phyloP scores from a whole-genome alignment of 2,113 vertebrate genomes.

The Tyto alba region DNA sequence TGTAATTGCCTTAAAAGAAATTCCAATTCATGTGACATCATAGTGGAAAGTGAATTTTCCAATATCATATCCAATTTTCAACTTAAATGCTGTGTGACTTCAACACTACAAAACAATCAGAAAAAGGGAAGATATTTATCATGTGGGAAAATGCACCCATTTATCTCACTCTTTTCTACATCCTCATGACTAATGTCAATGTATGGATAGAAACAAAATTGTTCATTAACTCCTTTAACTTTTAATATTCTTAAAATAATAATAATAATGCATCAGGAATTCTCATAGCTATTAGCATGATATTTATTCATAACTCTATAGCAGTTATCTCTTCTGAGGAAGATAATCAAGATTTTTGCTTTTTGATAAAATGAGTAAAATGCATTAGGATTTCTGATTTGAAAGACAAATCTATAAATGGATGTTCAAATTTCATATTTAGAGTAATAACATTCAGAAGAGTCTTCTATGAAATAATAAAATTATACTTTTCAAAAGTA shows the following conservation, averaged over 20 bases:
- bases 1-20: background rate
- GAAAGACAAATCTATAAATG: background rate
- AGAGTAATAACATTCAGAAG: background rate
- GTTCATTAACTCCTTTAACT: background rate
- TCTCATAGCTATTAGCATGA: background rate
- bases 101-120: background rate
- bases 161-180: background rate
- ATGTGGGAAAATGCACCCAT: background rate
- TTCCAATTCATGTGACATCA: background rate
- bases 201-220: background rate
- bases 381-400: background rate
- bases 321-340: background rate
- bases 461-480: background rate
- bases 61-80: background rate
- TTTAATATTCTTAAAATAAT: background rate
- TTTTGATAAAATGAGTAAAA: background rate
- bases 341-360: background rate
- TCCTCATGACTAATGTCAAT: background rate
- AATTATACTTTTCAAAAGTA: background rate
- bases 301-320: background rate
- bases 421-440: background rate
- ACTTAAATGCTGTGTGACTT: background rate
- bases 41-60: background rate
- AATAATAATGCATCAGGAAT: background rate
- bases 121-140: background rate